Percentiles rank a stretch among this genome's conserved stretches.
These are phyloP conservation scores for Hololepta plana DNA, from an alignment of 2,888 invertebrate genomes.

Conservation along the genomic window DNA sequence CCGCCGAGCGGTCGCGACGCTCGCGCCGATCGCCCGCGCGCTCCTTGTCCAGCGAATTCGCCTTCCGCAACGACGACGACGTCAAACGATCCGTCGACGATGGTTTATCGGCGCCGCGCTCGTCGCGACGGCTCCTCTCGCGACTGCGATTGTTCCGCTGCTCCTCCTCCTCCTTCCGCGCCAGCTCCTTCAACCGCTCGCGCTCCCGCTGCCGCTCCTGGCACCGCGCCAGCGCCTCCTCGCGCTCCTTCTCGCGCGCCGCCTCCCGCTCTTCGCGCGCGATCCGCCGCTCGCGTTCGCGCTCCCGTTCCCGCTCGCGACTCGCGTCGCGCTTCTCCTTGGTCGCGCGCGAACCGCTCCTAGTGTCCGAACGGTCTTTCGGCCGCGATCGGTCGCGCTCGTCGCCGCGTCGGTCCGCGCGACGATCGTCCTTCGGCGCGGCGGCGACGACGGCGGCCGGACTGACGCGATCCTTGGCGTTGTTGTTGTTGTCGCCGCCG, in stretches of 20 bases:
- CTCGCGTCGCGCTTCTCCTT: slow-evolving; percentile 38
- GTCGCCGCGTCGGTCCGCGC: slow-evolving; percentile 21
- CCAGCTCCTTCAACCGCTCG: slow-evolving; percentile 29
- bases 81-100: too few species aligned
- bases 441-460: slow-evolving; percentile 16
- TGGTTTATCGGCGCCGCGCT: slow-evolving; percentile 41
- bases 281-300: slow-evolving; percentile 29
- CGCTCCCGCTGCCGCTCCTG: slow-evolving; percentile 38
- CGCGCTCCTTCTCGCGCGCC: slow-evolving; percentile 39
- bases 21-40: slow-evolving; percentile 3
- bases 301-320: slow-evolving; percentile 38
- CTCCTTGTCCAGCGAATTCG: slow-evolving; percentile 8
- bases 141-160: slow-evolving; percentile 29
- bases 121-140: slow-evolving; percentile 30
- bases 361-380: slow-evolving; percentile 15
- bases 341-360: slow-evolving; percentile 15
- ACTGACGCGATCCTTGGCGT: too few species aligned
- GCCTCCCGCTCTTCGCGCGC: slow-evolving; percentile 36
- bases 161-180: slow-evolving; percentile 34
- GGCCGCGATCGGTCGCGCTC: slow-evolving; percentile 32
- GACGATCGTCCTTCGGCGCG: slow-evolving; percentile 28
- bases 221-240: slow-evolving; percentile 47
- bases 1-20: slow-evolving; percentile 4
- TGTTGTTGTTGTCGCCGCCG: slow-evolving; percentile 21
- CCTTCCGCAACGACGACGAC: not conserved